These are phyloP conservation scores for Drosophila testacea DNA, from an alignment of 2,888 invertebrate genomes.

Conservation along the genomic window DNA sequence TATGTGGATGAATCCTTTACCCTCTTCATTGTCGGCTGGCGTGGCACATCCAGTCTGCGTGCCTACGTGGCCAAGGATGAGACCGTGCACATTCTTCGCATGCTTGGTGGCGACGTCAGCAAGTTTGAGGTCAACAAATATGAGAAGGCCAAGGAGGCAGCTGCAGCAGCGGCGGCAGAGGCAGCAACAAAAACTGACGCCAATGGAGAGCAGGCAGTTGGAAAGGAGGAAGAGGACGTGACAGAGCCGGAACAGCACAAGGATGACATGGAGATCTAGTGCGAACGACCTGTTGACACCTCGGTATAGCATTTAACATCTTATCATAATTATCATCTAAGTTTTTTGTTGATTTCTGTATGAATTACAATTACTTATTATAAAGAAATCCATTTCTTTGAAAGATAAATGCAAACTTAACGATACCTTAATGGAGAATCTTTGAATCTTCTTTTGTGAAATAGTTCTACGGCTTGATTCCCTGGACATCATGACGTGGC, in stretches of 20 bases:
- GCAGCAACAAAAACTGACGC: conserved; percentile 14
- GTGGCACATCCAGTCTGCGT: conserved; percentile 93
- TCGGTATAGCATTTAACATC: not conserved
- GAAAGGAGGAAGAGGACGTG: not conserved
- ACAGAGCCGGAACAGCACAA: not conserved
- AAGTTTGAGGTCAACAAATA: conserved; percentile 89
- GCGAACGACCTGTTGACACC: not conserved
- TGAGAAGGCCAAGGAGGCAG: conserved; percentile 87
- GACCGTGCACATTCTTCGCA: conserved; percentile 93
- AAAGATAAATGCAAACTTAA: no score
- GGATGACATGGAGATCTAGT: conserved; percentile 18
- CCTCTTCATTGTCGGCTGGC: conserved; percentile 94
- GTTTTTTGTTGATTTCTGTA: conserved; percentile 3
- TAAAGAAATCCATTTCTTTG: no score
- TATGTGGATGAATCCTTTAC: conserved; percentile 87
- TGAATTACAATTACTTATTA: conserved; percentile 1
- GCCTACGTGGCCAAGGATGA: conserved; percentile 95
- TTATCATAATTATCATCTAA: conserved; percentile 4
- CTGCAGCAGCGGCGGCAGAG: conserved; percentile 72
- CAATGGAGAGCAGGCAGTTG: conserved; percentile 4
- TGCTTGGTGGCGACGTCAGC: conserved; percentile 94
- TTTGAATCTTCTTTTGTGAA: no score
- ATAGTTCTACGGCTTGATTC: no score
- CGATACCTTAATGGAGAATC: no score
- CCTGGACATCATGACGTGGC: no score